Evolutionary conservation across 1,140 invertebrate genomes (phyloP).

Genomic region (Leptopilina boulardi): DNA sequence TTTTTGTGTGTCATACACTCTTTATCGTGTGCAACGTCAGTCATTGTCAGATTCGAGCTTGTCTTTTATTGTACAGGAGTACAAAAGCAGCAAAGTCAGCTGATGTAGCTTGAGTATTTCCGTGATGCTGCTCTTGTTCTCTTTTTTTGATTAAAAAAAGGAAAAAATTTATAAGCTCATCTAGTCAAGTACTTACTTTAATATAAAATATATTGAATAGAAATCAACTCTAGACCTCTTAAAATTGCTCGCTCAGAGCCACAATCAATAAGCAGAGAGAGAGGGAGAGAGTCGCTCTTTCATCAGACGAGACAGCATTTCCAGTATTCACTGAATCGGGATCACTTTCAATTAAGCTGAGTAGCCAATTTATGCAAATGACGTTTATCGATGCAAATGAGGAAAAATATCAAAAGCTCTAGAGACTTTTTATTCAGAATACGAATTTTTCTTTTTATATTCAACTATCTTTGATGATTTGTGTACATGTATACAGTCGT

Average conservation of each 20-base stretch:
- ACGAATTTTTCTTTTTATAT: background rate
- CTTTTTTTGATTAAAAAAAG: background rate
- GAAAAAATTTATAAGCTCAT: background rate
- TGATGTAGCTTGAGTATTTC: background rate
- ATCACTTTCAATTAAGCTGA: background rate
- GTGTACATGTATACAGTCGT: background rate
- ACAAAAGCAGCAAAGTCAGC: slow-evolving; percentile 24
- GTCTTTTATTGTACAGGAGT: background rate
- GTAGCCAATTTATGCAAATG: slow-evolving; percentile 13
- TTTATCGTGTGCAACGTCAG: slow-evolving; percentile 14
- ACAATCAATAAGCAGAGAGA: slow-evolving; percentile 17
- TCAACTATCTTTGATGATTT: background rate
- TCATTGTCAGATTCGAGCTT: background rate
- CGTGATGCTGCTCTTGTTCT: background rate
- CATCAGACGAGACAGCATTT: slow-evolving; percentile 9
- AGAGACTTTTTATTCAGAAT: background rate
- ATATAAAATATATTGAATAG: background rate
- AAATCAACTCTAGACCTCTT: background rate
- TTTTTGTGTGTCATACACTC: slow-evolving; percentile 6
- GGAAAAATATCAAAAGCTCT: background rate
- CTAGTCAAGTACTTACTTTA: background rate
- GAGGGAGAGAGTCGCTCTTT: background rate
- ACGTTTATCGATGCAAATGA: slow-evolving; percentile 20
- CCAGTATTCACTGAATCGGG: background rate
- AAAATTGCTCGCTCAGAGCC: too few species aligned